Percentiles rank a stretch among this genome's conserved stretches.
Evolutionary conservation across 2,888 invertebrate species (phyloP).

Genomic region (Dryadula phaetusa): DNA sequence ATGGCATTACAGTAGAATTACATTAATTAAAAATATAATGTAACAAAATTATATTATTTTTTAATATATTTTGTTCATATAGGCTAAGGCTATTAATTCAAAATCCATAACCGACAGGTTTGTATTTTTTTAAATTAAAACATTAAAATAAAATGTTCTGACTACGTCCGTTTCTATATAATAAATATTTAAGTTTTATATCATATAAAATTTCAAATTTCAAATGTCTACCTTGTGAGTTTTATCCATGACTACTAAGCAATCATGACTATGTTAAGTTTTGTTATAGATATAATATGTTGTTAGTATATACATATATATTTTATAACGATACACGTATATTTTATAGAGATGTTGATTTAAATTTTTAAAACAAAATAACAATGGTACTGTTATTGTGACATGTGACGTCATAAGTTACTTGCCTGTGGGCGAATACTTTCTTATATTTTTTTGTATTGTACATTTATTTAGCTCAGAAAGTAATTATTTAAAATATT

Average conservation of each 20-base stretch:
- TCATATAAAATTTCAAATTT: constrained; percentile 30
- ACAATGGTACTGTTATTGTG: background rate
- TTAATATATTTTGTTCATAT: no score
- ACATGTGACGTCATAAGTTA: background rate
- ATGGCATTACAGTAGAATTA: background rate
- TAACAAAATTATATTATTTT: no score
- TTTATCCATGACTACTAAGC: constrained; percentile 48
- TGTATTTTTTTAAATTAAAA: background rate
- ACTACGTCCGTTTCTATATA: constrained; percentile 3
- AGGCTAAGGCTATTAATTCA: no score
- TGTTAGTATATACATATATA: background rate
- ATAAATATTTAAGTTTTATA: background rate
- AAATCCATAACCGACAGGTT: no score
- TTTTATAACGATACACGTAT: no score
- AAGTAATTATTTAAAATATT: no score
- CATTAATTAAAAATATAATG: no score
- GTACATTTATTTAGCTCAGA: no score
- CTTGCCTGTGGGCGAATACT: background rate
- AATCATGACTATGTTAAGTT: constrained; percentile 45
- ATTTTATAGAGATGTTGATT: constrained; percentile 12
- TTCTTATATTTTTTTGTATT: no score
- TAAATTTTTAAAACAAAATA: background rate
- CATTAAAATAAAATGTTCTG: background rate
- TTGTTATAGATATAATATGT: constrained; percentile 34
- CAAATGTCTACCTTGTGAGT: constrained; percentile 38